These are phyloP conservation scores for Hedya salicella DNA, from an alignment of 2,888 invertebrate genomes.

Conservation along the genomic window DNA sequence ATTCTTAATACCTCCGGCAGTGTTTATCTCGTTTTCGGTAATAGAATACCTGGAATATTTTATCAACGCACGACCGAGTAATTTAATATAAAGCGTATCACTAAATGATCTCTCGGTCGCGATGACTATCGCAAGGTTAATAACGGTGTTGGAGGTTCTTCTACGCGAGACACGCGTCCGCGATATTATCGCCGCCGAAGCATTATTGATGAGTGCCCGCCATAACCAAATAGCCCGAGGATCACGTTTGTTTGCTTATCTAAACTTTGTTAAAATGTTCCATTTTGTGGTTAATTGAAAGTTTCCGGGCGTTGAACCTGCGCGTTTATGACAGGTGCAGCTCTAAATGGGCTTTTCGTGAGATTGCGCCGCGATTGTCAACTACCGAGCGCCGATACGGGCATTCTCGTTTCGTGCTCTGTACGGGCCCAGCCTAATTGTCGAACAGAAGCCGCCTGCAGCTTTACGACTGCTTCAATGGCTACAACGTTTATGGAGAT, in stretches of 20 bases:
- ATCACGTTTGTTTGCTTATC: conserved; percentile 81
- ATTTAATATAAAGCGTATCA: conserved; percentile 85
- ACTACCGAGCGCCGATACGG: conserved; percentile 74
- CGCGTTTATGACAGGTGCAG: conserved; percentile 80
- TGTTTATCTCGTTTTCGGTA: conserved; percentile 81
- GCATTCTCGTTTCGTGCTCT: conserved; percentile 58
- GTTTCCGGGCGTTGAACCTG: conserved; percentile 64
- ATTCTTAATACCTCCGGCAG: conserved; percentile 72
- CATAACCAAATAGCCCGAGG: conserved; percentile 82
- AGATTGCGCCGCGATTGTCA: conserved; percentile 76
- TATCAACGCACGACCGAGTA: conserved; percentile 84
- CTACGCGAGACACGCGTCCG: conserved; percentile 79
- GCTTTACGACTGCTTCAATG: conserved; percentile 67
- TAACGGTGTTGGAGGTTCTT: conserved; percentile 82
- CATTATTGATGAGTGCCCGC: conserved; percentile 81
- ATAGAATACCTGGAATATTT: conserved; percentile 83
- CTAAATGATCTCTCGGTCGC: conserved; percentile 80
- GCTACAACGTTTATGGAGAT: conserved; percentile 73
- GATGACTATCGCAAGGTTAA: conserved; percentile 81
- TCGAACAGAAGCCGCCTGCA: conserved; percentile 76
- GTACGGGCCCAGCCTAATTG: conserved; percentile 71
- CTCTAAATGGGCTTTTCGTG: conserved; percentile 79
- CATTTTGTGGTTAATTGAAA: conserved; percentile 77
- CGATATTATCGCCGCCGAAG: conserved; percentile 79
- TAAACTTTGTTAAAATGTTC: conserved; percentile 69